Evolutionary conservation across 2,797 vertebrate genomes (phyloP).

Genomic region (Sebastes trivittatus): DNA sequence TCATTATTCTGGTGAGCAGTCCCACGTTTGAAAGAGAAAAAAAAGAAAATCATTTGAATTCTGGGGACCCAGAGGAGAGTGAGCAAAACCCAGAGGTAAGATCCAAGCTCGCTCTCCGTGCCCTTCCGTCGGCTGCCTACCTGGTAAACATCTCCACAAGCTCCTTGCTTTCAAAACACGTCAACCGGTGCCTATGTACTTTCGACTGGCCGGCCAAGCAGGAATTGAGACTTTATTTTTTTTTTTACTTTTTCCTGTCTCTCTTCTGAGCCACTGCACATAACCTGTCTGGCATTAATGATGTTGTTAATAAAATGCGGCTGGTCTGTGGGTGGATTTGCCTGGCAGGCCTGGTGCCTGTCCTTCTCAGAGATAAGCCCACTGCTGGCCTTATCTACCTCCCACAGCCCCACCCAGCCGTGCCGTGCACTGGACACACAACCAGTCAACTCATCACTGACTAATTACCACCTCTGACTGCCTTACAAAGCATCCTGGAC

Average conservation of each 20-base stretch:
- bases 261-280: conserved; percentile 68
- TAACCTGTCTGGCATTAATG: conserved; percentile 83
- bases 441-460: conserved; percentile 82
- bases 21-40: conserved; percentile 82
- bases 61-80: conserved; percentile 71
- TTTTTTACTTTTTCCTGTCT: conserved; percentile 41
- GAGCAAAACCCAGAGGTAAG: conserved; percentile 78
- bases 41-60: conserved; percentile 81
- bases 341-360: conserved; percentile 88
- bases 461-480: conserved; percentile 83
- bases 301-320: conserved; percentile 80
- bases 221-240: conserved; percentile 90
- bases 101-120: conserved; percentile 73
- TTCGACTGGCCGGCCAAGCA: conserved; percentile 90
- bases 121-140: conserved; percentile 76
- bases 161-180: conserved; percentile 94
- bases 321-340: conserved; percentile 78
- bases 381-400: conserved; percentile 79
- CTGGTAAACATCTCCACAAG: conserved; percentile 97
- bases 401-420: conserved; percentile 79
- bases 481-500: conserved; percentile 76
- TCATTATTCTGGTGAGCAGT: conserved; percentile 93
- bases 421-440: conserved; percentile 73
- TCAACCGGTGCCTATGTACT: conserved; percentile 92
- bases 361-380: conserved; percentile 82